Evolutionary conservation across 2,888 invertebrate genomes (phyloP), one percentile per base, ranked within the genome.

Genomic region (Busseola fusca): DNA sequence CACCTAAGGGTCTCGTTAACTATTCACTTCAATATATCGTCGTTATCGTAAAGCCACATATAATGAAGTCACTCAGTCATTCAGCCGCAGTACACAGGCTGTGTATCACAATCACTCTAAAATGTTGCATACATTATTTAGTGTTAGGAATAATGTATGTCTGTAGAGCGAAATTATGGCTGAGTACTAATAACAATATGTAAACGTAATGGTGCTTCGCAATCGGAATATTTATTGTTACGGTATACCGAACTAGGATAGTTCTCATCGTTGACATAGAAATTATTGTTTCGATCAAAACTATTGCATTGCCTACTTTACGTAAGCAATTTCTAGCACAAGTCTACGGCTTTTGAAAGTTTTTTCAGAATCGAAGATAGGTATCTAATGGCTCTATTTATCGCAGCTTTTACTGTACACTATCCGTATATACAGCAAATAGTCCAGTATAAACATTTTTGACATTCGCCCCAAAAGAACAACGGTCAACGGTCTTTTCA

Each of bases 91-190:
- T 25, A 30, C 78, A 68, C 52, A 40, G 40, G 69, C 42, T 40
- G 59, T 50, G 63, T 72, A 27, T 7, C 56, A 9, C 27, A 16
- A 64, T 69, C 78, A 66, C 65, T 62, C 77, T 67, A 52, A 66
- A 73, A 69, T 69, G 66, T 60, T 52, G 40, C 82, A 60, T 77
- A 57, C 68, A 82, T 81, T 69, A 79, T 78, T 59, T 25, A 74
- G 25, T 25, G 37, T 34, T 30, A 42, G 30, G 60, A 63, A 65
- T 75, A 69, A 79, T 67, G 45, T 69, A 63, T 57, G 42, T 16
- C 6, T 52, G 52, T 45, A 45, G 34, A 60, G 57, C 25, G 1
- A 68, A 68, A 50, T 72, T 72, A 59, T 63, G 62, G 42, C 34
- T 18, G 27, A 40, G 14, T 27, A 21, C 34, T 57, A 42, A 56